These are phyloP conservation scores for Drosophila koepferae DNA, from an alignment of 2,888 invertebrate genomes.

Conservation along the genomic window DNA sequence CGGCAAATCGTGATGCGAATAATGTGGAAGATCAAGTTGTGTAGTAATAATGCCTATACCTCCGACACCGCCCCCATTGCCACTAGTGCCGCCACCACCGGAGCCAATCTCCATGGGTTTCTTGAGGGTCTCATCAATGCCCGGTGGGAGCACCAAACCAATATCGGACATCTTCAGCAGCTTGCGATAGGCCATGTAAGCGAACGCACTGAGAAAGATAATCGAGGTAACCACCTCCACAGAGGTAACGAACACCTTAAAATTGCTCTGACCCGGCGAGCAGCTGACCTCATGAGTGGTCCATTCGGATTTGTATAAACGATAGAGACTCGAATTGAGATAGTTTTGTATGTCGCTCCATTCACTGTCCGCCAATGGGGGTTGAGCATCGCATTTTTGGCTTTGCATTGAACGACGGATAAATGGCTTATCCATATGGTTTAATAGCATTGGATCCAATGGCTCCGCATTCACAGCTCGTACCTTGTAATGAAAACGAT, in stretches of 20 bases:
- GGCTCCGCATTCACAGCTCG: conserved; percentile 82
- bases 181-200: conserved; percentile 74
- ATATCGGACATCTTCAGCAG: conserved; percentile 83
- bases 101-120: conserved; percentile 58
- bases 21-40: conserved; percentile 46
- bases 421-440: neutral
- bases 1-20: conserved; percentile 49
- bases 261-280: conserved; percentile 32
- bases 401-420: neutral
- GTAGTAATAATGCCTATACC: conserved; percentile 44
- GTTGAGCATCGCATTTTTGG: conserved; percentile 31
- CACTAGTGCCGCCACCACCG: conserved; percentile 7
- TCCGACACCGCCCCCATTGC: conserved; percentile 8
- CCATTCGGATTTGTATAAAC: conserved; percentile 74
- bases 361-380: conserved; percentile 13
- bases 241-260: conserved; percentile 28
- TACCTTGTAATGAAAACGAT: conserved; percentile 65
- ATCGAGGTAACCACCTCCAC: conserved; percentile 40
- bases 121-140: conserved; percentile 74
- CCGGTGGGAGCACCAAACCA: conserved; percentile 77
- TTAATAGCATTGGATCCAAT: neutral
- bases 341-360: conserved; percentile 42
- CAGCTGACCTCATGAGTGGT: conserved; percentile 44
- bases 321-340: conserved; percentile 51
- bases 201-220: conserved; percentile 41